Conservation (phyloP, 2,797 vertebrate species). For the Hemitrygon akajei region DNA sequence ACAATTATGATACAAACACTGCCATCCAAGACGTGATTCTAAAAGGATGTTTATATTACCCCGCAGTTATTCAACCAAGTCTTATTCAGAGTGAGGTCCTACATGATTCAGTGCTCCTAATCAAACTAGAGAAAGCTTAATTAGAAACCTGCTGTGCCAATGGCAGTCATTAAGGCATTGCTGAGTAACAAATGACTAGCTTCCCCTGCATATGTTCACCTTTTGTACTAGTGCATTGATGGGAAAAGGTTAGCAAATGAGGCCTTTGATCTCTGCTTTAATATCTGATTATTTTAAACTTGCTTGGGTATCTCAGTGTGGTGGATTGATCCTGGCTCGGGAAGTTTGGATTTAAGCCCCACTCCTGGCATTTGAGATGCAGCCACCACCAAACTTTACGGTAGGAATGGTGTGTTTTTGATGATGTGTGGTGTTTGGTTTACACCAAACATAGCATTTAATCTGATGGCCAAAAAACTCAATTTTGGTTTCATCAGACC, state of each 20-base stretch:
- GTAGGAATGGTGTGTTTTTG: too few relatives aligned
- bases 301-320: too few relatives aligned
- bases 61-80: background rate
- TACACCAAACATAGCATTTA: too few relatives aligned
- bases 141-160: background rate
- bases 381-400: too few relatives aligned
- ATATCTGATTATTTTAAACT: too few relatives aligned
- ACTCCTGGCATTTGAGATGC: background rate
- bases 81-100: background rate
- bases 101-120: background rate
- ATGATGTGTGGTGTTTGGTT: too few relatives aligned
- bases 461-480: too few relatives aligned
- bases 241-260: too few relatives aligned
- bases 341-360: background rate
- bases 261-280: too few relatives aligned
- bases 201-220: too few relatives aligned
- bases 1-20: conserved; percentile 6
- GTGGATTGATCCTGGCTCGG: background rate
- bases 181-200: background rate
- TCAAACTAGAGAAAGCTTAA: background rate
- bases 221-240: background rate
- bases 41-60: background rate
- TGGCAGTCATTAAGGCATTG: background rate
- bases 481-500: too few relatives aligned
- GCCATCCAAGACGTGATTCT: background rate